Percentiles rank a stretch among this genome's conserved stretches.
Evolutionary conservation across 2,888 invertebrate genomes (phyloP).

Genomic region (Drosophila leonis): DNA sequence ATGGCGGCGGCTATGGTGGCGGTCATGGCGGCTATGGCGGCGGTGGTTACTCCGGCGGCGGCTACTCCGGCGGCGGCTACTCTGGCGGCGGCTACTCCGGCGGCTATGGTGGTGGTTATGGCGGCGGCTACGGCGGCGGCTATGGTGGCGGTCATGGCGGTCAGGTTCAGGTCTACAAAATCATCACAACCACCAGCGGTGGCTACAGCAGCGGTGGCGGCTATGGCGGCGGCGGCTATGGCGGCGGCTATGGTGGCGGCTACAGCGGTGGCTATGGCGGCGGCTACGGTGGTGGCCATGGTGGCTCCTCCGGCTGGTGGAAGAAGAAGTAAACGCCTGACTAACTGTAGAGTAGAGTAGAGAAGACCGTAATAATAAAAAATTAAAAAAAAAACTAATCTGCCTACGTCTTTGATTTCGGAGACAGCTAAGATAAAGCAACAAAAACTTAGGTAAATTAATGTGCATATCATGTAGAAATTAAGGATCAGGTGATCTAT

Average conservation of each 20-base stretch:
- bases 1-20: conserved; percentile 22
- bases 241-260: conserved; percentile 37
- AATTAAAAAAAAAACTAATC: conserved; percentile 10
- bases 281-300: conserved; percentile 29
- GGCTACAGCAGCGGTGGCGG: conserved; percentile 21
- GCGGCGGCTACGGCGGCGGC: conserved; percentile 36
- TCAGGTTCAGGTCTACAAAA: conserved; percentile 15
- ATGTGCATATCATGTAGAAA: neutral
- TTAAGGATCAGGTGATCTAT: neutral
- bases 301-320: conserved; percentile 67
- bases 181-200: conserved; percentile 9
- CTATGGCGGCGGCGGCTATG: conserved; percentile 35
- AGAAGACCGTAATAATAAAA: conserved; percentile 25
- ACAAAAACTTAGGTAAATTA: neutral
- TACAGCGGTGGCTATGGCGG: conserved; percentile 36
- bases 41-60: conserved; percentile 28
- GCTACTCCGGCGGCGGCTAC: no score
- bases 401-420: conserved; percentile 32
- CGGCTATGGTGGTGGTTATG: conserved; percentile 20
- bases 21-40: conserved; percentile 10
- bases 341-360: conserved; percentile 9
- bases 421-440: neutral
- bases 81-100: conserved; percentile 15
- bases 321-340: conserved; percentile 65
- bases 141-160: conserved; percentile 18